These are phyloP conservation scores for Tylochromis polylepis DNA, from an alignment of 2,113 vertebrate species.

Conservation along the genomic window DNA sequence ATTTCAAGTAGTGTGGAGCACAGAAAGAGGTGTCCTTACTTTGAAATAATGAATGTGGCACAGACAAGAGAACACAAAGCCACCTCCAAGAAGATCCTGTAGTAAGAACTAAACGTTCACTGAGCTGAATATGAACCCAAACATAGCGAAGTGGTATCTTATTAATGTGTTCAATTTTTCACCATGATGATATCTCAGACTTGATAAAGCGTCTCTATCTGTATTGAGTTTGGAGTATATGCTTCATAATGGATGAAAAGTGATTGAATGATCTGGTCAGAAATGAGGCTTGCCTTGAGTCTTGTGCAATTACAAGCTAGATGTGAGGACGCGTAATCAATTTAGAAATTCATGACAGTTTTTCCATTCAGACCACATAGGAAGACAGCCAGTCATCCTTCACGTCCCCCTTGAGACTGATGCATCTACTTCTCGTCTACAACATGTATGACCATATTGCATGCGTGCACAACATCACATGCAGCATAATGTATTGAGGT, in stretches of 20 bases:
- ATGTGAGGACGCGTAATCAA: constrained; percentile 61
- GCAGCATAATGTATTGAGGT: constrained; percentile 56
- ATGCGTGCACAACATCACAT: constrained; percentile 43
- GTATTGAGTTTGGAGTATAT: constrained; percentile 34
- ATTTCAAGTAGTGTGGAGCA: constrained; percentile 32
- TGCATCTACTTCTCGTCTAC: constrained; percentile 46
- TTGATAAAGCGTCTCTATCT: constrained; percentile 36
- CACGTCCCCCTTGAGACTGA: constrained; percentile 62
- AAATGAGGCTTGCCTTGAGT: constrained; percentile 36
- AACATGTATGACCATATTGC: constrained; percentile 53
- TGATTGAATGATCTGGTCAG: constrained; percentile 48
- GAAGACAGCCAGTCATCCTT: constrained; percentile 61
- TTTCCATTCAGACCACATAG: constrained; percentile 47
- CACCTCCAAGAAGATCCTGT: not conserved
- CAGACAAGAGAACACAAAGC: not conserved
- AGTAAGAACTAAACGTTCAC: not conserved
- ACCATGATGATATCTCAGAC: constrained; percentile 12
- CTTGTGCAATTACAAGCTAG: constrained; percentile 46
- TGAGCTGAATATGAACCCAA: constrained; percentile 2
- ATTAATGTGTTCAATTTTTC: constrained; percentile 33
- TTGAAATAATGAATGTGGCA: constrained; percentile 24
- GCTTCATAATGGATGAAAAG: constrained; percentile 45
- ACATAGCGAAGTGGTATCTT: not conserved
- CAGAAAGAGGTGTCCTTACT: constrained; percentile 25
- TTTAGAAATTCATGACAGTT: constrained; percentile 65